Percentiles rank a stretch among this genome's conserved stretches.
Evolutionary conservation across 30 jellyfish, hydroid and myxozoan genomes (phyloP).

Genomic region (Euphysa ruthae): DNA sequence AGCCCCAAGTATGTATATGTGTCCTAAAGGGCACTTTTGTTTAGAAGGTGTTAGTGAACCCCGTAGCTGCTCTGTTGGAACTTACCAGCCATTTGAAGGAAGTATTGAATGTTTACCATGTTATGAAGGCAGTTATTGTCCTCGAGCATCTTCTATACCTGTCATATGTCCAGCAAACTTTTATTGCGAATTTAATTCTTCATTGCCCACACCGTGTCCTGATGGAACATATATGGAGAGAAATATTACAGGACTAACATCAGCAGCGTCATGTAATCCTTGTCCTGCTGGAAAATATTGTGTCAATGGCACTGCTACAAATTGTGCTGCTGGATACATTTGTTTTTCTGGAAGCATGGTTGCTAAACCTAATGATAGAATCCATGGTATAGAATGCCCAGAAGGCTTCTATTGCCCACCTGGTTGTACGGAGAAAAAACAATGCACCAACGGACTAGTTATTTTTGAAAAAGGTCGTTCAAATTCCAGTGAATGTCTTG

Average conservation of each 20-base stretch:
- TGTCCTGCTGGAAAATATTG: constrained; percentile 74
- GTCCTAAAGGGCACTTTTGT: constrained; percentile 75
- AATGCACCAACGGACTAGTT: constrained; percentile 86
- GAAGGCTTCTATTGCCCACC: constrained; percentile 90
- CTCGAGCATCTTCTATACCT: constrained; percentile 72
- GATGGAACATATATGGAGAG: constrained; percentile 73
- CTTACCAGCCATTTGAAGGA: constrained; percentile 71
- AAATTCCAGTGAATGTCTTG: constrained; percentile 68
- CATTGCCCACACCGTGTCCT: constrained; percentile 74
- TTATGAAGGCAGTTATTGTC: constrained; percentile 68
- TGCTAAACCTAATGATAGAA: constrained; percentile 66
- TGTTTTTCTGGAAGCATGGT: constrained; percentile 52
- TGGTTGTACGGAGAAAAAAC: constrained; percentile 60
- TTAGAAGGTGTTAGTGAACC: constrained; percentile 80
- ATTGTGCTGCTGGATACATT: constrained; percentile 66
- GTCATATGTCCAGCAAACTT: constrained; percentile 75
- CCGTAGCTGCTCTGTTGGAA: constrained; percentile 80
- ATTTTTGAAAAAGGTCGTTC: constrained; percentile 42
- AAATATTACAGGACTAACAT: constrained; percentile 55
- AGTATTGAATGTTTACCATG: constrained; percentile 51
- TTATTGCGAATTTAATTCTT: constrained; percentile 56
- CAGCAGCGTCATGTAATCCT: constrained; percentile 64
- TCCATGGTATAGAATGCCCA: constrained; percentile 48
- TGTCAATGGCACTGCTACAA: constrained; percentile 71
- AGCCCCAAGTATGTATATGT: constrained; percentile 51